Evolutionary conservation across 2,797 vertebrate species (phyloP).

Genomic region (Urocyon cinereoargenteus): DNA sequence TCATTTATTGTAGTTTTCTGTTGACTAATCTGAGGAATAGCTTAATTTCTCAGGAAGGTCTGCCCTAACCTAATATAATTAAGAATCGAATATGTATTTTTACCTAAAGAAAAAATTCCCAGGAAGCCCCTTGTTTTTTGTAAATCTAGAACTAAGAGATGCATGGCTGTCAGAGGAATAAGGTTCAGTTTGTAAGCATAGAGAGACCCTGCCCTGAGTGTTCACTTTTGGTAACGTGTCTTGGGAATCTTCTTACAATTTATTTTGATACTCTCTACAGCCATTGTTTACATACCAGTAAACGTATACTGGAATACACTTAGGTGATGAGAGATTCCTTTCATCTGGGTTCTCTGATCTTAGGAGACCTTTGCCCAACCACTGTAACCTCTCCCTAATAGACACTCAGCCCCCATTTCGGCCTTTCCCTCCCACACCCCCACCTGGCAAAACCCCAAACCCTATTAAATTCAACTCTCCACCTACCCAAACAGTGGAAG

Average conservation of each 20-base stretch:
- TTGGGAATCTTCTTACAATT: background rate
- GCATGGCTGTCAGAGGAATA: background rate
- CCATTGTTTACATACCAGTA: background rate
- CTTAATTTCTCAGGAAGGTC: background rate
- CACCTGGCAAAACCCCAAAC: no score
- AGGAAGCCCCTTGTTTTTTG: background rate
- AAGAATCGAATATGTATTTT: background rate
- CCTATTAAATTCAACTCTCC: background rate
- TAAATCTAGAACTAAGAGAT: background rate
- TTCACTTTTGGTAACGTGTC: background rate
- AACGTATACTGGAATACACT: accelerated
- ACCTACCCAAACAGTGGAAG: accelerated
- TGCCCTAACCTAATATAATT: background rate
- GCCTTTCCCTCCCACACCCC: background rate
- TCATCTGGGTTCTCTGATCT: background rate
- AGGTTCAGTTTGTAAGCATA: background rate
- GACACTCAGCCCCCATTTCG: background rate
- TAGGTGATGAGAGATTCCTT: accelerated
- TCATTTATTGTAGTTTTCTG: background rate
- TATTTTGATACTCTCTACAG: background rate
- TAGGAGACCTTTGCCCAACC: background rate
- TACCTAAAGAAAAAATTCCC: background rate
- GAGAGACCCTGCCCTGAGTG: no score
- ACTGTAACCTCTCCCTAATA: accelerated
- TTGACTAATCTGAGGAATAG: background rate